Evolutionary conservation across 1,140 invertebrate species (phyloP), one percentile per base, ranked within the genome.

Genomic region (Delia radicum): DNA sequence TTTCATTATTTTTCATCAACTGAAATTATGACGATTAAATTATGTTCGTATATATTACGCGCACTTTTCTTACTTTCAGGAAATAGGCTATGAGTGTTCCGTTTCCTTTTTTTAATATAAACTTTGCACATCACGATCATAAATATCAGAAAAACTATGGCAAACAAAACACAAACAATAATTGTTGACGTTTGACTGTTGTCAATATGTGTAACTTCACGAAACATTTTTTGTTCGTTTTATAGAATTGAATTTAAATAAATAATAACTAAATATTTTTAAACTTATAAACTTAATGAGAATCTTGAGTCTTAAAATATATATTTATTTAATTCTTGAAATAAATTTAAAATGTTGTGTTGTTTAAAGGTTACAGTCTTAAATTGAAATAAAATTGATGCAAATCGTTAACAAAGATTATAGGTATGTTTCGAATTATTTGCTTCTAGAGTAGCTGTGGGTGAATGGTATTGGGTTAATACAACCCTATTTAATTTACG

Each of bases 41-140:
- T n/a, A n/a, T n/a, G n/a, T n/a, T n/a, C n/a, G n/a, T n/a, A n/a
- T n/a, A n/a, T n/a, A n/a, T n/a, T n/a, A n/a, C n/a, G n/a, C n/a
- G n/a, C n/a, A n/a, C 7, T 61, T n/a, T 12, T 73, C 27, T 73
- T 55, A 73, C 72, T 73, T 55, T 61, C 26, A 21, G 72, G 72
- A 55, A 73, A 61, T 27, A 73, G 2, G 12, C 13, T 28, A 29
- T 48, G 4, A 3, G 15, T 6, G 55, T 46, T 73, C 6, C 42
- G 27, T 55, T 28, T 73, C 10, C 37, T 42, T 15, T 73, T 55
- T 8, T 73, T 61, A 7, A 26, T 10, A 21, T 61, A 73, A 0
- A 31, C 5, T 21, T 21, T 33, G 18, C 29, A 69, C 65, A 69
- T 37, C 29, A 69, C 65, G 10, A 18, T 31, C 2, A 24, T 24